Base-by-base conservation (phyloP, 2,888 invertebrate species). In the Mactromeris polynyma region DNA sequence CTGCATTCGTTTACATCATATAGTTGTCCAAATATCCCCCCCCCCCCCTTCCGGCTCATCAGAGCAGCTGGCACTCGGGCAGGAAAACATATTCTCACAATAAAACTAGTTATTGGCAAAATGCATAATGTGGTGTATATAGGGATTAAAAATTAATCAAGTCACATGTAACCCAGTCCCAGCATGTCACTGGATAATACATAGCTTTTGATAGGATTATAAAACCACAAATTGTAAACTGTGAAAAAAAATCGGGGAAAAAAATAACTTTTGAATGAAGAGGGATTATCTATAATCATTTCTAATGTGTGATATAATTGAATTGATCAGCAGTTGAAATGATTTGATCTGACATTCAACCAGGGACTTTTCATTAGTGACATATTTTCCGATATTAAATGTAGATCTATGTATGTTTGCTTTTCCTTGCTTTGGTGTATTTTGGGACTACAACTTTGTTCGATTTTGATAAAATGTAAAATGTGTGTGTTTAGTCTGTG, bases 201-300 rank as follows among this genome's bases (percentile, higher is more conserved):
- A 21, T 58, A 38, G 58, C 31, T 83, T 73, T 83, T 77, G 54
- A 86, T 81, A 77, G 86, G 86, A 86, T 81, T 86, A n/a, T n/a
- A 86, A 21, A 38, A 21, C 36, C 46, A 17, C 81, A 51, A n/a
- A 69, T 86, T 73, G 86, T 81, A 42, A 86, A 81, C 51, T 81
- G 86, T 86, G 81, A 86, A 81, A 81, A 86, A 51, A 73, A 81
- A 81, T 51, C 38, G 17, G 51, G 31, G n/a, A n/a, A 83, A 83
- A 84, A 84, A 78, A 78, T 84, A 84, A 78, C 78, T 78, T 84
- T 78, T 73, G 33, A 78, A 77, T 84, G 51, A 73, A 84, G 84
- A 58, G 69, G 87, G 87, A 87, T 87, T 83, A 83, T 42, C 42
- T 64, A 64, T 83, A 83, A 87, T 83, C 64, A 81, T 81, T 79